Percentiles rank a stretch among this genome's conserved stretches.
phyloP scores from a whole-genome alignment of 1,140 invertebrate species.

The Hyposmocoma kahamanoa region DNA sequence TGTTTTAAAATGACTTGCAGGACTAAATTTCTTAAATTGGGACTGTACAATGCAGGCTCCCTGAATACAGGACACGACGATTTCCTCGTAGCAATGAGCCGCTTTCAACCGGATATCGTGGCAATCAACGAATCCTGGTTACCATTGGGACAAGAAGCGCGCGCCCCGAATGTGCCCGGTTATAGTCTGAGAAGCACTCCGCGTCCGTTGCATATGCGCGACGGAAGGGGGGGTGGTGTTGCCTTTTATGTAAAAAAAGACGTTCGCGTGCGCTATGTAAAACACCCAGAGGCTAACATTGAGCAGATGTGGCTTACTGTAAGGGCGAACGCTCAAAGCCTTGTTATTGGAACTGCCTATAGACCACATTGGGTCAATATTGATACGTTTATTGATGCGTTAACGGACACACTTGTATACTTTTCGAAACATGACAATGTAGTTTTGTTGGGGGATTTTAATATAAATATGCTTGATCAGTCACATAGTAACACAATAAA shows the following conservation, averaged over 20 bases:
- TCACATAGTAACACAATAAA: not conserved
- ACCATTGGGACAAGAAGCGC: constrained; percentile 55
- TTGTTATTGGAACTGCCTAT: constrained; percentile 8
- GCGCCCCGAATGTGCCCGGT: constrained; percentile 35
- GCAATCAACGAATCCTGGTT: not conserved
- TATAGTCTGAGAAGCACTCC: constrained; percentile 3
- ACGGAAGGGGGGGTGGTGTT: not conserved
- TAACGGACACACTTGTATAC: not conserved
- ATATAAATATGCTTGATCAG: constrained; percentile 1
- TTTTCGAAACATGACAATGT: constrained; percentile 1
- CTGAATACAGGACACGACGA: constrained; percentile 5
- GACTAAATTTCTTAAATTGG: constrained; percentile 5
- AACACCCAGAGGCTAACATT: not conserved
- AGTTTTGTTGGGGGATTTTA: constrained; percentile 9
- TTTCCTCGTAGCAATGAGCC: not conserved
- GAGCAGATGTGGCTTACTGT: constrained; percentile 5
- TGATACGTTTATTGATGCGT: constrained; percentile 3
- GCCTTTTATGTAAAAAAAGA: not conserved
- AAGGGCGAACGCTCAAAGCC: not conserved
- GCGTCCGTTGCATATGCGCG: not conserved
- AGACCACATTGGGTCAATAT: constrained; percentile 6
- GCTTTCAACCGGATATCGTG: not conserved
- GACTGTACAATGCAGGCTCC: constrained; percentile 3
- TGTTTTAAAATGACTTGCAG: too few species aligned
- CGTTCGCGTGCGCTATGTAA: not conserved